These are phyloP conservation scores for Chaenogobius annularis DNA, from an alignment of 2,113 vertebrate genomes.

Conservation along the genomic window DNA sequence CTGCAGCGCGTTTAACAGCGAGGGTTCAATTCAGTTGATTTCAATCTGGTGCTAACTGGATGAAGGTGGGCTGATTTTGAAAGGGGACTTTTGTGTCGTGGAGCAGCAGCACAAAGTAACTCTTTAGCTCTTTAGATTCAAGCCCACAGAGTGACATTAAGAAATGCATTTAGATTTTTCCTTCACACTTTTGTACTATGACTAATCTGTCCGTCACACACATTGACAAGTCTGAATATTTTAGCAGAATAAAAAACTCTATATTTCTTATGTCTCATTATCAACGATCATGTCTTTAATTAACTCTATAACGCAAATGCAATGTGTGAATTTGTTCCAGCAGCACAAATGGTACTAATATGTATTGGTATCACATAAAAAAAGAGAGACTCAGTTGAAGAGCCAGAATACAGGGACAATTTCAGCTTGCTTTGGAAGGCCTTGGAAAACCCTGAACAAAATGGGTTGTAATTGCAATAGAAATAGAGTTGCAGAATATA, in stretches of 20 bases:
- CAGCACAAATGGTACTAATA: too few relatives aligned
- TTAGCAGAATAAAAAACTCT: neutral
- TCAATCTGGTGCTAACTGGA: neutral
- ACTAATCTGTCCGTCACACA: neutral
- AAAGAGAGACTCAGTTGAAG: too few relatives aligned
- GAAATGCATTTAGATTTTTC: neutral
- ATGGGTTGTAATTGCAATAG: too few relatives aligned
- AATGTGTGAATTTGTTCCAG: neutral
- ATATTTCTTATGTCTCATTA: too few relatives aligned
- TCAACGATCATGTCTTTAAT: too few relatives aligned
- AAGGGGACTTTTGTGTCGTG: neutral
- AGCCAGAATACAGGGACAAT: too few relatives aligned
- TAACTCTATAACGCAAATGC: neutral
- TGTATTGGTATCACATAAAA: too few relatives aligned
- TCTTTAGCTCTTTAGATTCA: neutral
- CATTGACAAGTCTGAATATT: neutral
- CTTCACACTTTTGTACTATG: neutral
- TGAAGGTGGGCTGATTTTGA: neutral
- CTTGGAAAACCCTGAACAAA: too few relatives aligned
- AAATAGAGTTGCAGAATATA: too few relatives aligned
- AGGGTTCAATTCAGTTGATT: conserved; percentile 4
- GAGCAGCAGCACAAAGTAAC: conserved; percentile 1
- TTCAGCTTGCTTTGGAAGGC: too few relatives aligned
- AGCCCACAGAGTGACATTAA: neutral
- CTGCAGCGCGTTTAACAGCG: conserved; percentile 1